Evolutionary conservation across 2,888 invertebrate species (phyloP).

Genomic region (Trachelus troglodyta): DNA sequence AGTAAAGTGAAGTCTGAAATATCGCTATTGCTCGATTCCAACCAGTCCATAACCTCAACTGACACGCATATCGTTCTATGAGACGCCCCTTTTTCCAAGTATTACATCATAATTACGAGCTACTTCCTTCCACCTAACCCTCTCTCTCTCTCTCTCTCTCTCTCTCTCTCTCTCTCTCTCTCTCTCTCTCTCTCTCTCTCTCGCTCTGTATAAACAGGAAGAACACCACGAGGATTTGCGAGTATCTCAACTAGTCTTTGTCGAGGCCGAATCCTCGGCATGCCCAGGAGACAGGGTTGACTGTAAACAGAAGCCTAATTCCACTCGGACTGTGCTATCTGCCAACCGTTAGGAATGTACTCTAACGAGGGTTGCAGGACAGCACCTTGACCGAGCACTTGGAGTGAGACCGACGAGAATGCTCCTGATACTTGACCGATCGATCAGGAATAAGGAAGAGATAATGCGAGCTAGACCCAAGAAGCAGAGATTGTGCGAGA

Average conservation of each 20-base stretch:
- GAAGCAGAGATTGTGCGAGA: neutral
- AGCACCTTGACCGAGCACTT: neutral
- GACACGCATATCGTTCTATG: too few species aligned
- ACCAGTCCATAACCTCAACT: slow-evolving; percentile 16
- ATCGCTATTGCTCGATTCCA: slow-evolving; percentile 31
- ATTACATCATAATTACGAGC: neutral
- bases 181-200: too few species aligned
- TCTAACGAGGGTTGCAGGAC: neutral
- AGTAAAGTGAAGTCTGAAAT: slow-evolving; percentile 41
- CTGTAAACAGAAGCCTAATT: neutral
- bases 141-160: neutral
- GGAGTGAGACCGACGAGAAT: neutral
- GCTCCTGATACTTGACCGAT: neutral
- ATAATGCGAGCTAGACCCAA: neutral
- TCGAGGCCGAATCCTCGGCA: neutral
- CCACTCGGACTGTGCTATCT: neutral
- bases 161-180: neutral
- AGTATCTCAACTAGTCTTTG: neutral
- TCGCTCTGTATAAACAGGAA: neutral
- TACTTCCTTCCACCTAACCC: neutral
- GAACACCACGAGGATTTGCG: neutral
- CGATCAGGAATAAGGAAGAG: neutral
- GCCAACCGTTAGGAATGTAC: neutral
- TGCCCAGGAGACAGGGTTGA: neutral
- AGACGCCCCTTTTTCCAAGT: too few species aligned